These are phyloP conservation scores for Pseudolycoriella hygida DNA, from an alignment of 2,888 invertebrate species.

Conservation along the genomic window DNA sequence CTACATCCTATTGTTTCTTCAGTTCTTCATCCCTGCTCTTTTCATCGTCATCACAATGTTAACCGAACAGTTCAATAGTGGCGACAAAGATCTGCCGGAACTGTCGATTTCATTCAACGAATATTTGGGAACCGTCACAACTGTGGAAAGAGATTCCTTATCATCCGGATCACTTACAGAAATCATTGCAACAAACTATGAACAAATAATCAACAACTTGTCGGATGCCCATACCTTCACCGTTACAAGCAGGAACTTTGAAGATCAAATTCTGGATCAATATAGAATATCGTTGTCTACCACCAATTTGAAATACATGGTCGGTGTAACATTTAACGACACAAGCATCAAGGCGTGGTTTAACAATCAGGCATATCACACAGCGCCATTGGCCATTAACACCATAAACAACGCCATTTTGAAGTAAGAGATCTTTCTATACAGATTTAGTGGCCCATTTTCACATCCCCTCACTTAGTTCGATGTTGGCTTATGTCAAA, in stretches of 20 bases:
- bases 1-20: constrained; percentile 42
- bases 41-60: constrained; percentile 44
- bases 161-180: no score
- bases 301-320: constrained; percentile 35
- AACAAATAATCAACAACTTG: neutral
- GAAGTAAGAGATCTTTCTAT: constrained; percentile 13
- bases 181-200: neutral
- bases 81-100: constrained; percentile 32
- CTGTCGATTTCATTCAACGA: constrained; percentile 35
- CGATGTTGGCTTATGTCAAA: no score
- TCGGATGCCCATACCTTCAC: neutral
- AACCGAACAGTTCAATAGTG: constrained; percentile 31
- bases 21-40: constrained; percentile 48
- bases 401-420: constrained; percentile 44
- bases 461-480: no score
- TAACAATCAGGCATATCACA: constrained; percentile 65
- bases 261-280: constrained; percentile 7
- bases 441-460: no score
- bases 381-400: constrained; percentile 46
- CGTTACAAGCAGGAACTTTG: neutral
- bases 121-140: constrained; percentile 23
- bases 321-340: constrained; percentile 32
- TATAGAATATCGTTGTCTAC: constrained; percentile 22
- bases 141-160: constrained; percentile 13
- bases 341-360: constrained; percentile 37